Percentiles rank a stretch among this genome's conserved stretches.
phyloP scores from a whole-genome alignment of 2,797 vertebrate species.

The Coregonus sp. region DNA sequence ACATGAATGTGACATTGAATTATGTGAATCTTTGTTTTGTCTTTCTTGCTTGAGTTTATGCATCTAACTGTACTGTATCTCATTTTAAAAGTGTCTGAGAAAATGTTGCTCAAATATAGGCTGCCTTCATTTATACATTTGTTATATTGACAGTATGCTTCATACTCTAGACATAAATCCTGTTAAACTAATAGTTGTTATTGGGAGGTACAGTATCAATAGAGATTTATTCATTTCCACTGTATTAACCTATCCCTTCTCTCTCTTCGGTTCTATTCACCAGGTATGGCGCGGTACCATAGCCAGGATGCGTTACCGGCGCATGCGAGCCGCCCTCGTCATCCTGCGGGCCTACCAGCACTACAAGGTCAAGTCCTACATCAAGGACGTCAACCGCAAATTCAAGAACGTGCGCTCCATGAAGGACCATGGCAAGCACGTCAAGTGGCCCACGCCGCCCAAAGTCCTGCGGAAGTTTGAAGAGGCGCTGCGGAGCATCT shows the following conservation, averaged over 20 bases:
- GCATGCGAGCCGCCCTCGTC: slow-evolving; percentile 83
- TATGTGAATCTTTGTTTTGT: slow-evolving; percentile 8
- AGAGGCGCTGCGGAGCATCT: slow-evolving; percentile 84
- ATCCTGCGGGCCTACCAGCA: slow-evolving; percentile 86
- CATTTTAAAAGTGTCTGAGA: no score
- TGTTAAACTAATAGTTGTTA: not conserved
- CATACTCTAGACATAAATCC: not conserved
- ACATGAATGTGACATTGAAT: not conserved
- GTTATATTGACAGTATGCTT: not conserved
- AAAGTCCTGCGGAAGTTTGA: slow-evolving; percentile 89
- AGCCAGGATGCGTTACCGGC: slow-evolving; percentile 87
- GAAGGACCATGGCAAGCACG: slow-evolving; percentile 83
- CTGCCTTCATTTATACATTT: not conserved
- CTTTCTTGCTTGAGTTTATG: not conserved
- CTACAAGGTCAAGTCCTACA: slow-evolving; percentile 92
- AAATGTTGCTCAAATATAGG: not conserved
- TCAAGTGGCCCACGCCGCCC: slow-evolving; percentile 91
- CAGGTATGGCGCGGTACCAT: slow-evolving; percentile 95
- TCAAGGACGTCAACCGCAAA: slow-evolving; percentile 83
- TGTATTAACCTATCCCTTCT: not conserved
- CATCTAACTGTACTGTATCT: not conserved
- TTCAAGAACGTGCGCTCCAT: slow-evolving; percentile 82
- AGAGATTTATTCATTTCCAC: not conserved
- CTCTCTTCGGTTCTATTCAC: not conserved
- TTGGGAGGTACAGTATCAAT: not conserved